These are phyloP conservation scores for Megalops atlanticus DNA, from an alignment of 2,113 vertebrate species.

Conservation along the genomic window DNA sequence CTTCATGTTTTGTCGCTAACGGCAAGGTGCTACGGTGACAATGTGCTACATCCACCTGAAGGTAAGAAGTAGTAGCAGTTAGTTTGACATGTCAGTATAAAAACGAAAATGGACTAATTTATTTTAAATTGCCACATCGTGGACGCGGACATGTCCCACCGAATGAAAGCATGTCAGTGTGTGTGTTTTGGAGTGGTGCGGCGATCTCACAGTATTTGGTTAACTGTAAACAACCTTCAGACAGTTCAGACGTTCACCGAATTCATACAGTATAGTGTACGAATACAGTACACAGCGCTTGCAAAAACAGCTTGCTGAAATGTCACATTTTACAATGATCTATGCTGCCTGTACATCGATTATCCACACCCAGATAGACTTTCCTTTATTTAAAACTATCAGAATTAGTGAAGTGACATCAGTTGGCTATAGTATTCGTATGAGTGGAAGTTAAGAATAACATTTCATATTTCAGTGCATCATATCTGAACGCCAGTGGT, in stretches of 20 bases:
- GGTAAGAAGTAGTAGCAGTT: constrained; percentile 50
- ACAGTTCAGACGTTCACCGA: not conserved
- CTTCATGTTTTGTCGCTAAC: constrained; percentile 55
- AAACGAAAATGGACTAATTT: not conserved
- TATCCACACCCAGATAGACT: not conserved
- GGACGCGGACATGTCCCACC: not conserved
- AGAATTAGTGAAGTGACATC: not conserved
- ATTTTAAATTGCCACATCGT: not conserved
- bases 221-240: not conserved
- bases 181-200: not conserved
- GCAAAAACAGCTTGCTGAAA: not conserved
- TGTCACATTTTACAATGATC: not conserved
- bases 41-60: constrained; percentile 40
- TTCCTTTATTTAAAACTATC: not conserved
- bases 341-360: not conserved
- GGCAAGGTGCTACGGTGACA: constrained; percentile 31
- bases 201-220: not conserved
- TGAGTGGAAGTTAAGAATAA: too few relatives aligned
- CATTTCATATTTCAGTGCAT: too few relatives aligned
- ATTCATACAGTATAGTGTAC: too few relatives aligned
- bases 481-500: not conserved
- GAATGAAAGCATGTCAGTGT: not conserved
- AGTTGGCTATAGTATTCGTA: too few relatives aligned
- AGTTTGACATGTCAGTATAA: not conserved
- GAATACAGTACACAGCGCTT: not conserved